These are phyloP conservation scores for Folsomia manolachei DNA, from an alignment of 2,888 invertebrate genomes.

Conservation along the genomic window DNA sequence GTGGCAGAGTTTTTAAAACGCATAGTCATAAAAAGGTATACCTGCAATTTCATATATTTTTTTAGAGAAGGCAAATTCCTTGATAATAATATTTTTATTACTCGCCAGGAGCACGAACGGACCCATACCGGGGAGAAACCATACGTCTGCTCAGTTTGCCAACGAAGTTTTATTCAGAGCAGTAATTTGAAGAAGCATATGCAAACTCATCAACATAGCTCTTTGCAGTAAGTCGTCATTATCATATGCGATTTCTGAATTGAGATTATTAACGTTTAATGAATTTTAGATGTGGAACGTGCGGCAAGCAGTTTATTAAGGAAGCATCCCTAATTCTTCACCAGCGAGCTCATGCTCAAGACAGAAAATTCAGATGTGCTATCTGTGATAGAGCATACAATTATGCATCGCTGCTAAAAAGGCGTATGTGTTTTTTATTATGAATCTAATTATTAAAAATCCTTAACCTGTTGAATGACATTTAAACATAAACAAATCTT, in stretches of 20 bases:
- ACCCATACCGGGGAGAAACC: constrained; percentile 48
- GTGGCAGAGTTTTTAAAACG: constrained; percentile 45
- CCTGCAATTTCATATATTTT: background rate
- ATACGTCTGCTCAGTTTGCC: constrained; percentile 46
- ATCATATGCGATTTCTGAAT: background rate
- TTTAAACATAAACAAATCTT: background rate
- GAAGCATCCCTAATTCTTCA: constrained; percentile 47
- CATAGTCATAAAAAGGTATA: constrained; percentile 47
- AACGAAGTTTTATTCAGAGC: constrained; percentile 46
- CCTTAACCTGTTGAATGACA: background rate
- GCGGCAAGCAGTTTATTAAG: constrained; percentile 48
- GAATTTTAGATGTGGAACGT: constrained; percentile 43
- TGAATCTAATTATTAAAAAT: constrained; percentile 20
- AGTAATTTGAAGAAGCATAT: constrained; percentile 50
- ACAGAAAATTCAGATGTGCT: constrained; percentile 44
- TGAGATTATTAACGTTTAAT: background rate
- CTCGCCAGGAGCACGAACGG: constrained; percentile 44
- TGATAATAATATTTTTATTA: background rate
- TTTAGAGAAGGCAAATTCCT: too few relatives aligned
- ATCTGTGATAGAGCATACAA: constrained; percentile 49
- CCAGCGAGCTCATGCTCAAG: constrained; percentile 48
- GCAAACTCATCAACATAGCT: constrained; percentile 48
- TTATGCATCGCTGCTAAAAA: constrained; percentile 47
- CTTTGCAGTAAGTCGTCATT: constrained; percentile 41
- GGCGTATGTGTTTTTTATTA: constrained; percentile 25